Conservation (phyloP, 2,113 vertebrate species). For the Apistogramma diplotaenia region DNA sequence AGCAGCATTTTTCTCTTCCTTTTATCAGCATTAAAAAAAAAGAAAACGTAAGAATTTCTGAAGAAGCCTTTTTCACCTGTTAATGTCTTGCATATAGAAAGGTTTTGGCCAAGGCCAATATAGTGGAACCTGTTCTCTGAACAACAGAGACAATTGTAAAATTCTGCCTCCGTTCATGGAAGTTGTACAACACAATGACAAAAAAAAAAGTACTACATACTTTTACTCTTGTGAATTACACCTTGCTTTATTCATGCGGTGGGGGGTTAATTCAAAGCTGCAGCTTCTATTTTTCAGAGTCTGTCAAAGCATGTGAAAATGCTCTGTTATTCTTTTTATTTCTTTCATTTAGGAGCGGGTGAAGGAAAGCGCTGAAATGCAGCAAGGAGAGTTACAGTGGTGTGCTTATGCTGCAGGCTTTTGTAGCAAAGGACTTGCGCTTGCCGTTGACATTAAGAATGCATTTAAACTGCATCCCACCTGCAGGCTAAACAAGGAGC, state of each 20-base stretch:
- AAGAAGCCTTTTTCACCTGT: neutral
- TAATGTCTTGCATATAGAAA: neutral
- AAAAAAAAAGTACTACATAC: neutral
- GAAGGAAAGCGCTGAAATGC: neutral
- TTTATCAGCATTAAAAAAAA: neutral
- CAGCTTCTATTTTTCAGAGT: conserved; percentile 8
- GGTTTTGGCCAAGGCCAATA: conserved; percentile 17
- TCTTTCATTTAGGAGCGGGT: neutral
- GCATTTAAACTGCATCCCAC: conserved; percentile 33
- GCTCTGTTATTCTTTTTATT: neutral
- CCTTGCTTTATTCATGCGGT: neutral
- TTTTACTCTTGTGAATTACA: neutral
- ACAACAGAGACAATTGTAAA: neutral
- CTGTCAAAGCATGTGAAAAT: neutral
- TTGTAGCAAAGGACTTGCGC: conserved; percentile 37
- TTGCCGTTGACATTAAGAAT: conserved; percentile 51
- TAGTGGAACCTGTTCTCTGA: neutral
- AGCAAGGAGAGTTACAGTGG: neutral
- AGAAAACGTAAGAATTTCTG: neutral
- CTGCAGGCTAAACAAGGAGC: conserved; percentile 36
- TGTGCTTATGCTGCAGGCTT: conserved; percentile 33
- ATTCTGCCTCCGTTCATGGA: neutral
- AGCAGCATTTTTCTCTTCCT: neutral
- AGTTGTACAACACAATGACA: neutral
- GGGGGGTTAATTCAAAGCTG: conserved; percentile 21